Base-by-base conservation (phyloP, 2,888 invertebrate genomes). In the Tenthredo distinguenda region DNA sequence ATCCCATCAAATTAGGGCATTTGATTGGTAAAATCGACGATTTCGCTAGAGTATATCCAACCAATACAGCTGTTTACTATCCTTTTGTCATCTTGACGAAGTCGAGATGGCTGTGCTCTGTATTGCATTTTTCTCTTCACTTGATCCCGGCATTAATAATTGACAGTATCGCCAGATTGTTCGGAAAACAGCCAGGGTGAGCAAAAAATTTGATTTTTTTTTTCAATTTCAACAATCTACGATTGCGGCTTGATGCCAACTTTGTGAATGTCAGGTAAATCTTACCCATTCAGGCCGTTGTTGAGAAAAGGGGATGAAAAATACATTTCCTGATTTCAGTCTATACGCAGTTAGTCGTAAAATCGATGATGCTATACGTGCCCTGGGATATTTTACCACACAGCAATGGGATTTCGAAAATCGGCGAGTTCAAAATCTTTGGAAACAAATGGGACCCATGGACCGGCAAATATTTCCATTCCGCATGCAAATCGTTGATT, bases 321-420 rank as follows among this genome's bases (percentile, higher is more conserved):
- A 43, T 10, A 43, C 40, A 9, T 10, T 43, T 43, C 40, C 2
- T 37, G 9, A n/a, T 81, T 62, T 18, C 81, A 81, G 81, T 4
- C 6, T 81, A 9, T 37, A 96, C 0, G 94, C 95, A 82, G 93
- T 95, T 0, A 95, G 95, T 82, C 93, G 94, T 84, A 95, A 94
- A 74, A 96, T 96, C 0, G 91, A 96, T 43, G 93, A 94, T 85
- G 95, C 96, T 0, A 0, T 1, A 4, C 40, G 18, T 10, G 15
- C 40, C 0, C 94, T 97, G n/a, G 96, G 96, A 87, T 97, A 96
- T 91, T 97, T 97, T 93, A 97, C 97, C 0, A 96, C 96, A 3
- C 95, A 96, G 79, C 95, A 96, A 84, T 98, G 98, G 98, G 93
- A 95, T 76, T 97, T 97, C 91, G 94, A 94, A 55, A 96, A 96